Conservation (phyloP, 2,888 invertebrate genomes). For the Eremobia ochroleuca region DNA sequence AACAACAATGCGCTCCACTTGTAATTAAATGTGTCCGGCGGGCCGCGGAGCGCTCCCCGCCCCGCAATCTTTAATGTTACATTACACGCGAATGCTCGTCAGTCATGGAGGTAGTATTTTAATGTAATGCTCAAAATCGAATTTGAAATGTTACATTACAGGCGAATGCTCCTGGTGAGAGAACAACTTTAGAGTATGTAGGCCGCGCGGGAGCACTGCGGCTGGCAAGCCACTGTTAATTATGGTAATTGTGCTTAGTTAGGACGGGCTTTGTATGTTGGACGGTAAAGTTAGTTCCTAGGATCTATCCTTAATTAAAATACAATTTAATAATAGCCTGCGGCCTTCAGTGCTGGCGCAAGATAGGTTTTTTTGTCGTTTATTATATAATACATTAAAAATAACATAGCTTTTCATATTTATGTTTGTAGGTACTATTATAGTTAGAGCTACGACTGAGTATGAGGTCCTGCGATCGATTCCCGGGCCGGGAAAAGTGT, state of each 20-base stretch:
- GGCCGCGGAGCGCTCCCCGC: no score
- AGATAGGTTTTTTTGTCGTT: neutral
- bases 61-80: no score
- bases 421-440: neutral
- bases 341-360: neutral
- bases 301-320: slow-evolving; percentile 9
- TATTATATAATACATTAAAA: neutral
- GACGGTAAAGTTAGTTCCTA: neutral
- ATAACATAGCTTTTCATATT: neutral
- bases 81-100: no score
- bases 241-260: slow-evolving; percentile 53
- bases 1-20: no score
- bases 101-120: no score
- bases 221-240: slow-evolving; percentile 34
- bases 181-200: no score
- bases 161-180: no score
- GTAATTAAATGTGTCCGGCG: no score
- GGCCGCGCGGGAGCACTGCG: slow-evolving; percentile 33
- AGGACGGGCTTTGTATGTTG: neutral
- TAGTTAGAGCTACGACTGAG: neutral
- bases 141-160: no score
- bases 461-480: neutral
- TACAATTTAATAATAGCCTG: neutral
- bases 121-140: no score
- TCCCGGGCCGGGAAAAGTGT: no score